These are phyloP conservation scores for Loripinus fragilis DNA, from an alignment of 2,888 invertebrate species.

Conservation along the genomic window DNA sequence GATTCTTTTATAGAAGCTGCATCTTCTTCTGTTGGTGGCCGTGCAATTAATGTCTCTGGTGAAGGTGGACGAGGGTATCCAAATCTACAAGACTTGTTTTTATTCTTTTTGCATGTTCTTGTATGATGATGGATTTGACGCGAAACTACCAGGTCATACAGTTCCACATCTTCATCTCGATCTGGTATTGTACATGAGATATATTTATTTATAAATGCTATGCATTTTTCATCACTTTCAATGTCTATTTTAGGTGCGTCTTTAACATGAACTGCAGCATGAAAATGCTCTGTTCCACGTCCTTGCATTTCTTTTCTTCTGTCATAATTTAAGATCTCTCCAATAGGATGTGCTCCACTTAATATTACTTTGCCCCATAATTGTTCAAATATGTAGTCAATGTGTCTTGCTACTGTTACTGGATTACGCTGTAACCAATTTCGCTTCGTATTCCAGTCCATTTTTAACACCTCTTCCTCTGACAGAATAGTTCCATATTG, in stretches of 20 bases:
- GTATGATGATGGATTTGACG: slow-evolving; percentile 40
- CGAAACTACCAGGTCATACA: slow-evolving; percentile 26
- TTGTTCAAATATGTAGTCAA: slow-evolving; percentile 36
- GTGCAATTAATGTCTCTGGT: slow-evolving; percentile 32
- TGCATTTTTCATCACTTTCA: slow-evolving; percentile 37
- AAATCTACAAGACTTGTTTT: slow-evolving; percentile 34
- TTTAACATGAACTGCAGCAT: slow-evolving; percentile 48
- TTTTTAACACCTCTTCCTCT: slow-evolving; percentile 19
- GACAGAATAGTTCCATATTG: slow-evolving; percentile 30
- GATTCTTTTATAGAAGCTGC: slow-evolving; percentile 20
- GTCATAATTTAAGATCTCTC: slow-evolving; percentile 51
- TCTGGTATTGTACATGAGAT: slow-evolving; percentile 32
- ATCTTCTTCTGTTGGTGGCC: slow-evolving; percentile 31
- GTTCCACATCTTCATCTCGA: slow-evolving; percentile 32
- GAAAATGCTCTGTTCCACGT: slow-evolving; percentile 54
- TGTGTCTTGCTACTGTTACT: slow-evolving; percentile 27
- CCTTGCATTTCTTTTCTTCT: slow-evolving; percentile 53
- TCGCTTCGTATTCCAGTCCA: slow-evolving; percentile 14
- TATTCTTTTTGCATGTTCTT: slow-evolving; percentile 44
- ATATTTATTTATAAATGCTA: slow-evolving; percentile 35
- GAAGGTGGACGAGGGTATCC: slow-evolving; percentile 32
- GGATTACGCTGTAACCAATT: slow-evolving; percentile 28
- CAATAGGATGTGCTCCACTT: slow-evolving; percentile 34
- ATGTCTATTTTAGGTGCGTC: slow-evolving; percentile 48
- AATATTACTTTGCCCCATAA: slow-evolving; percentile 35